Base-by-base conservation (phyloP, 2,797 vertebrate species). In the Chaetodon trifasciatus region DNA sequence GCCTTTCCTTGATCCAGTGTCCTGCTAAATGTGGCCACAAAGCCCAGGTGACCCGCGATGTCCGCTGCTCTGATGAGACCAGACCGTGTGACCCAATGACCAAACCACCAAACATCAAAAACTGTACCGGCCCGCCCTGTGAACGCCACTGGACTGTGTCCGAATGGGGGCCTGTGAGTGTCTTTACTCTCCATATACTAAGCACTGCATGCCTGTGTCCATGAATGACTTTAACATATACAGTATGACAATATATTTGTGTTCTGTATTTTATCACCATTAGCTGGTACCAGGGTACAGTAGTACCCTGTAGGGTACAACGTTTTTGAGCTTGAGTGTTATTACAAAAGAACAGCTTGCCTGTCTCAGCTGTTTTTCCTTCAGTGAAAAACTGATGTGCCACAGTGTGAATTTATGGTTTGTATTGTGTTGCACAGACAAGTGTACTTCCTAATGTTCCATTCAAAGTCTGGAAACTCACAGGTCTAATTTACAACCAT, bases 71-170 rank as follows among this genome's bases (percentile, higher is more conserved):
- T 0, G 97, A 99, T 19, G 97, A 99, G 0, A 96, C 95, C 91
- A 94, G 88, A 80, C 87, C 96, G 0, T 99, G 98, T 0, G 97
- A 99, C 5, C 93, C 88, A 56, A 92, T 79, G 69, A 95, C 96
- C 90, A 94, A 92, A 79, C 98, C 97, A 0, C 89, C 95, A 0
- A 93, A 94, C 0, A 76, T 96, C 85, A 98, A 98, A 87, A 98
- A 99, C 92, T 99, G 98, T 93, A 97, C 96, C 0, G 98, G 98
- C 0, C 96, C 97, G 0, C 96, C 98, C 57, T 99, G 98, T 0
- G 98, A 99, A 85, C 96, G 98, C n/a, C 98, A 97, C 39, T 99
- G 98, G 98, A 99, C 97, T 0, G 96, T 97, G 69, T 99, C 98
- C 0, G 98, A 99, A 88, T 99, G 98, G 98, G 98, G 97, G 21